Percentiles rank a stretch among this genome's conserved stretches.
These are phyloP conservation scores for Brachionus sp. DNA, from an alignment of 1,140 invertebrate genomes.

Conservation along the genomic window DNA sequence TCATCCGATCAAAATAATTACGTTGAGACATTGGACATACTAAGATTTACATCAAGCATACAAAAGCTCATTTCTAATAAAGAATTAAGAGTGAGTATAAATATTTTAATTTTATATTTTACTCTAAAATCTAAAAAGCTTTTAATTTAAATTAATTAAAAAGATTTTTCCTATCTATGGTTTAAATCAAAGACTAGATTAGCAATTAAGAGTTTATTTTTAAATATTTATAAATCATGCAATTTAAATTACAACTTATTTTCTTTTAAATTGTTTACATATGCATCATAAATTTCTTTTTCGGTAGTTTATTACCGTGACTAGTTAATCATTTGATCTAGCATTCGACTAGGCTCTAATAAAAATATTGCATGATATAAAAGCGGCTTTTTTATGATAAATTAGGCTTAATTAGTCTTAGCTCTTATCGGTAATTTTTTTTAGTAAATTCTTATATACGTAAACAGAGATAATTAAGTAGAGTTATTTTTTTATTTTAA, in stretches of 20 bases:
- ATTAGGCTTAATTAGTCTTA: neutral
- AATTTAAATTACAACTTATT: neutral
- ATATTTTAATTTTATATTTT: neutral
- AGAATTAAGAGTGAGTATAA: neutral
- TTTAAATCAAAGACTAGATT: constrained; percentile 1
- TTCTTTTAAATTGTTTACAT: neutral
- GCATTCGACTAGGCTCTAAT: neutral
- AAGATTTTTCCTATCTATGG: neutral
- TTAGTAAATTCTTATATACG: neutral
- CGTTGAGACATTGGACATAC: constrained; percentile 10
- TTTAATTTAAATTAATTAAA: constrained; percentile 27
- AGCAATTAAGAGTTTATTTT: constrained; percentile 11
- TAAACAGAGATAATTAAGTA: no score
- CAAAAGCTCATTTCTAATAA: neutral
- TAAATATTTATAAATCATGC: constrained; percentile 26
- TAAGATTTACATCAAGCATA: neutral
- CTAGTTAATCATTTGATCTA: neutral
- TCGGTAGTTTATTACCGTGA: neutral
- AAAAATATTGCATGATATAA: constrained; percentile 5
- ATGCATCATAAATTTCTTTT: neutral
- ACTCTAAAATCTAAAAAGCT: neutral
- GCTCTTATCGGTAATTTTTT: neutral
- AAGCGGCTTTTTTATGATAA: neutral
- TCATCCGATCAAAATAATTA: neutral
- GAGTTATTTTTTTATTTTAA: no score